These are phyloP conservation scores for Cosmopolites sordidus DNA, from an alignment of 2,888 invertebrate genomes.

Conservation along the genomic window DNA sequence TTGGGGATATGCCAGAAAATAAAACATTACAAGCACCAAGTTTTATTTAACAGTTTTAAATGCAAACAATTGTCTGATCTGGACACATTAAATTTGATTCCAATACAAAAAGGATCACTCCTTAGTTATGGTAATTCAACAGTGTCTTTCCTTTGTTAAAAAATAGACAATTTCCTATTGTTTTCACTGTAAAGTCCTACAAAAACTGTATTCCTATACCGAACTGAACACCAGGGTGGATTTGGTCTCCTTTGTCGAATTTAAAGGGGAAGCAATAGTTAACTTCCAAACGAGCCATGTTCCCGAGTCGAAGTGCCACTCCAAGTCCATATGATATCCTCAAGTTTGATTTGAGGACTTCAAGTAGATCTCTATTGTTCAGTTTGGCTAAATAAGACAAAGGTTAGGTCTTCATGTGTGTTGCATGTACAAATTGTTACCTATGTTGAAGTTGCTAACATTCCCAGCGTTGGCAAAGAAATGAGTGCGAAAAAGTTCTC, in stretches of 20 bases:
- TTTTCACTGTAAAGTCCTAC: constrained; percentile 46
- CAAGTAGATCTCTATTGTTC: constrained; percentile 26
- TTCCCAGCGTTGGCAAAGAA: constrained; percentile 87
- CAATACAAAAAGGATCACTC: too few species aligned
- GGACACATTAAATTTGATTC: too few species aligned
- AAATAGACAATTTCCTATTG: not conserved
- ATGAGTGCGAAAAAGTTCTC: constrained; percentile 83
- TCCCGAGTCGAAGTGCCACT: constrained; percentile 75
- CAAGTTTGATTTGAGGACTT: constrained; percentile 44
- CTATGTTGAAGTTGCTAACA: constrained; percentile 56
- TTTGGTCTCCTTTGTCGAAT: constrained; percentile 60
- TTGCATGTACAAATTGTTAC: constrained; percentile 36
- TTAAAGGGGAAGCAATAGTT: constrained; percentile 82
- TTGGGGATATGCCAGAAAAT: too few species aligned
- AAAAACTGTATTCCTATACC: constrained; percentile 80
- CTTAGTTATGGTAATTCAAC: not conserved
- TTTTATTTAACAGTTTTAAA: too few species aligned
- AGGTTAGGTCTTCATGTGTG: not conserved
- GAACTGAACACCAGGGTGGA: constrained; percentile 72
- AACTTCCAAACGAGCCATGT: constrained; percentile 87
- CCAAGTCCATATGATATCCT: constrained; percentile 81
- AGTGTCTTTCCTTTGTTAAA: not conserved
- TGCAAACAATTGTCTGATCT: too few species aligned
- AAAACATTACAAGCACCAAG: too few species aligned
- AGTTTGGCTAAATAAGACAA: constrained; percentile 19